Evolutionary conservation across 2,113 vertebrate species (phyloP), one percentile per base, ranked within the genome.

Genomic region (Psettodes erumei): DNA sequence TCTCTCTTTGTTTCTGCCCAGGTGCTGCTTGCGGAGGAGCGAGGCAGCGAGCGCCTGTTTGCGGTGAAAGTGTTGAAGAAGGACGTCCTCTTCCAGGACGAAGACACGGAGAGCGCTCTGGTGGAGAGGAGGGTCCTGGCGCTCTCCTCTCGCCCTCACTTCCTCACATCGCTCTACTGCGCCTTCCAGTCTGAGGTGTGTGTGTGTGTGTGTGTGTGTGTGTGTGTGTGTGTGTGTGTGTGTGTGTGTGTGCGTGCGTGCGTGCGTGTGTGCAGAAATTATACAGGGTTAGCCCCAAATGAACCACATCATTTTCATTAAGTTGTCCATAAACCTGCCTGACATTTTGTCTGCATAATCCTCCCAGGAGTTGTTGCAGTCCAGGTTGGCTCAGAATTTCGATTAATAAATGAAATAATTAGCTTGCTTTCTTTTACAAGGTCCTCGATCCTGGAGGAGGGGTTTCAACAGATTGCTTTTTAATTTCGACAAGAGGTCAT

Each of bases 41-140:
- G 95, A 76, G 95, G 89, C 51, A 95, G 94, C 0, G 96, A 97
- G 37, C 94, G 94, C 30, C 92, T 97, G 70, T 98, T 94, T 3
- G 96, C 96, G 0, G 94, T 97, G 70, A 97, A 98, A 90, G 96
- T 97, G 82, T 86, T 97, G 86, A 98, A 98, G 89, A 98, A 98
- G 79, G 96, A 98, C 0, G 96, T 98, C 40, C 94, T 98, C 23
- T 96, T 96, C 80, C 96, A 97, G 91, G 96, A 98, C 0, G 96
- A 98, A 21, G 96, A 98, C 58, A 96, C 96, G 0, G 96, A 97
- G 90, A 97, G 96, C 27, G 96, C 96, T n/a, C 90, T 98, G 88
- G 96, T 98, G 88, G 96, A 97, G 89, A 93, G 96, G 76, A 93
- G 96, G 16, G 96, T 98, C 23, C 91, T 98, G 78, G 96, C 95